These are phyloP conservation scores for Zoanthus gigantus DNA, from an alignment of 92 coral and sea anemone genomes.

Conservation along the genomic window DNA sequence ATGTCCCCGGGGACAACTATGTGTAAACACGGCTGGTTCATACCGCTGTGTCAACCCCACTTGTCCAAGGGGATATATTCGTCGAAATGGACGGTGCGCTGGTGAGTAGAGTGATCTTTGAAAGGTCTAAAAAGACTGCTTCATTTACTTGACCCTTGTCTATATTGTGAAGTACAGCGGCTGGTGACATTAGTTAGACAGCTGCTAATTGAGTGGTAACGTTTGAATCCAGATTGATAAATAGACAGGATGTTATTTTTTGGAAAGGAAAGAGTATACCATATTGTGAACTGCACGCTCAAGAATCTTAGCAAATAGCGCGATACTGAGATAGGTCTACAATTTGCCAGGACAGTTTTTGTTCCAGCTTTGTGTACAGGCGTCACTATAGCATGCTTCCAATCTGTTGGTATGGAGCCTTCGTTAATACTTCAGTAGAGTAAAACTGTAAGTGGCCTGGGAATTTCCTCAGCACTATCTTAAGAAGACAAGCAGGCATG, in stretches of 20 bases:
- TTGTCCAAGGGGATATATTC: constrained; percentile 1
- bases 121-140: no score
- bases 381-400: background rate
- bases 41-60: constrained; percentile 10
- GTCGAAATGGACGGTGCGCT: constrained; percentile 5
- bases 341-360: background rate
- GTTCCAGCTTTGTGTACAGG: background rate
- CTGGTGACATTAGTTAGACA: no score
- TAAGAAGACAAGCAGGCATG: background rate
- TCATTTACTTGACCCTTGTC: no score
- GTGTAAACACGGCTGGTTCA: constrained; percentile 6
- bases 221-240: no score
- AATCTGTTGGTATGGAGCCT: background rate
- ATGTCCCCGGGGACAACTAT: background rate
- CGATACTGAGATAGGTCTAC: background rate
- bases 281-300: background rate
- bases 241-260: no score
- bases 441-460: background rate
- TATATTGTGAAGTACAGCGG: no score
- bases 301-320: background rate
- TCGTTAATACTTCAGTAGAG: background rate
- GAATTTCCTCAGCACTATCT: background rate
- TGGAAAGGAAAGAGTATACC: background rate
- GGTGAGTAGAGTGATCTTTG: background rate
- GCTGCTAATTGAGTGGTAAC: no score